Base-by-base conservation (phyloP, 2,113 vertebrate genomes). In the Corythaeola cristata region DNA sequence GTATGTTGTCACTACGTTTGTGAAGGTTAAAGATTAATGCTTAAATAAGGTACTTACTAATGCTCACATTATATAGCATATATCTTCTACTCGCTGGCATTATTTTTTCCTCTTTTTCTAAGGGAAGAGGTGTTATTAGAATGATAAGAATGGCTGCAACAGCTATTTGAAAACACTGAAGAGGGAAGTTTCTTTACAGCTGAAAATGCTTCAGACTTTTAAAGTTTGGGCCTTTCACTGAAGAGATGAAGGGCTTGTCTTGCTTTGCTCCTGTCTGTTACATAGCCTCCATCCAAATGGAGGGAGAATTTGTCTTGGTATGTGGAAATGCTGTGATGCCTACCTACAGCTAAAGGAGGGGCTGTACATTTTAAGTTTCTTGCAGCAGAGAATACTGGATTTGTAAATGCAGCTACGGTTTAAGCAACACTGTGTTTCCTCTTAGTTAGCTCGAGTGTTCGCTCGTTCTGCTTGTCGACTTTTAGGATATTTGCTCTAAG, bases 21-120 rank as follows among this genome's bases (percentile, higher is more conserved):
- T 58, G 89, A 73, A 89, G 66, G 89, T 75, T 84, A 82, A 89
- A 82, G 86, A 89, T 73, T 85, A 94, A 93, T 79, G 58, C 22
- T 91, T 74, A 88, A 90, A 94, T 82, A 84, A 88, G 89, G 71
- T 85, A 69, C 63, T 93, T 88, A 64, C 69, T 94, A 93, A 88
- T 32, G 59, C 45, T 88, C 63, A 53, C 15, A 11, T 92, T 81
- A 64, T 45, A 21, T 81, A 78, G 53, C 22, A n/a, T 44, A 47
- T 50, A 71, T 80, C 85, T 90, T 90, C 75, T 32, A 35, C 77
- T 74, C 17, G 6, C 49, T 45, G 41, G 35, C 20, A 33, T 47
- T 39, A 28, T 63, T 75, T 89, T 83, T 81, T 33, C 35, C 19
- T 66, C 30, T 64, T 89, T 92, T 53, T 8, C 35, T 87, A 52